Conservation (phyloP, 2,797 vertebrate species). For the Muraenolepis orangiensis region DNA sequence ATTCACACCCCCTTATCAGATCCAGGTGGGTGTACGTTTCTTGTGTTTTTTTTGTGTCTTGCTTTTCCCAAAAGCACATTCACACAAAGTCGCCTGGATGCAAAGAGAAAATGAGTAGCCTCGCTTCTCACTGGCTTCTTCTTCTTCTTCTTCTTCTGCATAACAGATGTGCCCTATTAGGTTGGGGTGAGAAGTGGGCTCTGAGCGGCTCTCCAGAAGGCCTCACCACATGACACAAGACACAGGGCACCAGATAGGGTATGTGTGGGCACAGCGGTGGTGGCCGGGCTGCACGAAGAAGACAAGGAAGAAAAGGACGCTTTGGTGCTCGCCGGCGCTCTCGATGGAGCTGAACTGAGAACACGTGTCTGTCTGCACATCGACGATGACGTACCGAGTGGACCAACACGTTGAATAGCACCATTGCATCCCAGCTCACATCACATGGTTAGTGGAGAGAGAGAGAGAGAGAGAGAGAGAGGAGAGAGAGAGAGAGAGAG, state of each 20-base stretch:
- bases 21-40: constrained; percentile 65
- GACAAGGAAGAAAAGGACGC: no score
- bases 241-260: neutral
- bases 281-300: neutral
- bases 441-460: neutral
- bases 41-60: constrained; percentile 69
- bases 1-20: constrained; percentile 47
- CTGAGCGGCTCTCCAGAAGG: constrained; percentile 37
- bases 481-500: no score
- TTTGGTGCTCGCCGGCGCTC: neutral
- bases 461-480: neutral
- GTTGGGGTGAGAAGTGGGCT: constrained; percentile 60
- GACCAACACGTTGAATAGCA: neutral
- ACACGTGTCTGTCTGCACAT: neutral
- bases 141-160: constrained; percentile 43
- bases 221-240: constrained; percentile 2
- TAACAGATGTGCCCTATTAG: constrained; percentile 74
- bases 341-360: neutral
- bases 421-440: no score
- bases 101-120: constrained; percentile 73
- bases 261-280: neutral
- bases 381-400: neutral
- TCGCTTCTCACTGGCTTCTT: constrained; percentile 66
- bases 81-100: constrained; percentile 66
- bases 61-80: constrained; percentile 74